phyloP scores from a whole-genome alignment of 2,113 vertebrate genomes.

The Oncorhynchus tshawytscha region DNA sequence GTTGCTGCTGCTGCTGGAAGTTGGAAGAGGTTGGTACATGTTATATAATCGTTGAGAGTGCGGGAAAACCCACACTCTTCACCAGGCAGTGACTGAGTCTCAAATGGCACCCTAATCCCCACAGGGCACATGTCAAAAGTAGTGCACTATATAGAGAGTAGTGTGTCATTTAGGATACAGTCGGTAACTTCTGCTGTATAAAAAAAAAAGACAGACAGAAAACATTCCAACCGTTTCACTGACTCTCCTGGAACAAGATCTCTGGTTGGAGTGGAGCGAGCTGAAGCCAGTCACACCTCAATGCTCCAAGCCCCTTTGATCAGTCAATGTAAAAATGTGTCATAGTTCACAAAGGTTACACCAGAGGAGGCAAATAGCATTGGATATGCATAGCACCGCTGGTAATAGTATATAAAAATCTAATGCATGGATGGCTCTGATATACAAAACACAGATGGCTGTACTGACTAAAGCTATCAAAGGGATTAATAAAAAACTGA shows the following conservation, averaged over 20 bases:
- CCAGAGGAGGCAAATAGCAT: not conserved
- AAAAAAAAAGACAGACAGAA: slow-evolving; percentile 62
- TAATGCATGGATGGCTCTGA: not conserved
- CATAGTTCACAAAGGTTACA: slow-evolving; percentile 56
- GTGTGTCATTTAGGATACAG: no score
- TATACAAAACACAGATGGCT: not conserved
- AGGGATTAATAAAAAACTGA: not conserved
- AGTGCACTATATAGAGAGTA: no score
- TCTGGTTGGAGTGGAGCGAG: slow-evolving; percentile 7
- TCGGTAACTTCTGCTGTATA: slow-evolving; percentile 22
- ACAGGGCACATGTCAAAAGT: no score
- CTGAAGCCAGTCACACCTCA: slow-evolving; percentile 47
- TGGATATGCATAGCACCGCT: not conserved
- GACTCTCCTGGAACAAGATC: slow-evolving; percentile 1
- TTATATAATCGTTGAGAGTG: no score
- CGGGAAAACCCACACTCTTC: no score
- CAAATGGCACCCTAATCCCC: no score
- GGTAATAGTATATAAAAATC: not conserved
- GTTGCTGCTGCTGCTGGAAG: no score
- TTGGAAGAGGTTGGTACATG: no score
- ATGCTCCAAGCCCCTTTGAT: slow-evolving; percentile 43
- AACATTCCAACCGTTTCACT: slow-evolving; percentile 64
- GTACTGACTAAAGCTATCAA: not conserved
- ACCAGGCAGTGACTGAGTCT: no score
- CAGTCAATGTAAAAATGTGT: slow-evolving; percentile 70